These are phyloP conservation scores for Vidua chalybeata DNA, from an alignment of 2,113 vertebrate genomes.

Conservation along the genomic window DNA sequence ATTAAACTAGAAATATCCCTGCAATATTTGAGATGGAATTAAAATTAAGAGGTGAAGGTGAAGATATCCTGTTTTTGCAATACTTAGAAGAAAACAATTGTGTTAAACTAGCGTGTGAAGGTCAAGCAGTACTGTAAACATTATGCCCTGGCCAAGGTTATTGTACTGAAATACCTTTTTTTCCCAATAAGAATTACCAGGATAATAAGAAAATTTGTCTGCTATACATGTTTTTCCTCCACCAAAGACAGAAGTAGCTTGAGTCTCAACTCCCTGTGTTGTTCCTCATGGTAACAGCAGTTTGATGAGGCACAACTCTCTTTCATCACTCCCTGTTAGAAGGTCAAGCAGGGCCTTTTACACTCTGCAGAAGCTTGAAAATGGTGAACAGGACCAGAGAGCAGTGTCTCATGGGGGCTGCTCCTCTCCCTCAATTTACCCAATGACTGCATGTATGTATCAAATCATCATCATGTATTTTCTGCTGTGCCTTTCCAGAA, in stretches of 20 bases:
- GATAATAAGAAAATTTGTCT: neutral
- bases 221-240: neutral
- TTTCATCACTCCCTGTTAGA: neutral
- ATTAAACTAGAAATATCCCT: neutral
- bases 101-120: neutral
- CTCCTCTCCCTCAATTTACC: neutral
- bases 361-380: neutral
- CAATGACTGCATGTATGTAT: neutral
- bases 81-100: neutral
- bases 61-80: neutral
- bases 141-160: neutral
- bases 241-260: neutral
- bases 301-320: neutral
- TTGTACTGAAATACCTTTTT: neutral
- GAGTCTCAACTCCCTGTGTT: neutral
- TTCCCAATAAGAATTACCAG: neutral
- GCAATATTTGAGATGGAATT: slow-evolving; percentile 1
- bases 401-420: accelerated
- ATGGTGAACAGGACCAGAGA: neutral
- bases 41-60: slow-evolving; percentile 16
- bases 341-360: neutral
- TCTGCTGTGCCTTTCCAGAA: neutral
- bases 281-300: neutral
- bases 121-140: neutral
- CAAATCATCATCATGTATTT: neutral